Base-by-base conservation (phyloP, 2,113 vertebrate genomes). In the Rhinichthys klamathensis region DNA sequence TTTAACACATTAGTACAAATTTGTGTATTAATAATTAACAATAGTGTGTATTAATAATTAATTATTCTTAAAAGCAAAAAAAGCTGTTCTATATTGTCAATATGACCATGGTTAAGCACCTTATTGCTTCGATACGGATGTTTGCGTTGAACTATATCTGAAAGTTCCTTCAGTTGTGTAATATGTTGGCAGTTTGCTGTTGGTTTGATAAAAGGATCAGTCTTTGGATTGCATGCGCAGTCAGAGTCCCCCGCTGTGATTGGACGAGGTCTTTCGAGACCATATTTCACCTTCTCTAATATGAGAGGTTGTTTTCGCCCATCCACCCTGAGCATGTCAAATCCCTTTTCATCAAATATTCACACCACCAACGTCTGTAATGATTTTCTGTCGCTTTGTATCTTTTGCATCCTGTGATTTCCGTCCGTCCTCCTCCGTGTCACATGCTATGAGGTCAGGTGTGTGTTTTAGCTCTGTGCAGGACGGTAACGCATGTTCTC, bases 351-450 rank as follows among this genome's bases (percentile, higher is more conserved):
- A 86, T 88, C 65, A 88, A 88, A 86, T 75, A 83, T 86, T 88
- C 87, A 88, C 76, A 80, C 58, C 60, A 75, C 82, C 77, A 54
- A 80, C 79, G 58, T 51, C 87, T 54, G 46, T 80, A 86, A 88
- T 83, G 87, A 88, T 88, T 88, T 88, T 23, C 87, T 88, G 87
- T 88, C 84, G 49, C 67, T 76, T 86, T 83, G 80, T 3, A 77
- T 86, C 81, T 85, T n/a, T 70, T 78, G 35, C 49, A 61, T 41
- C 25, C 79, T 56, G 65, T 80, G 78, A 51, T 80, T 76, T 84
- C 15, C 60, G 80, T 85, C n/a, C 67, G 60, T 88, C 85, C 80
- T 83, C 76, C 21, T 86, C 44, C 51, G 70, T 63, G 69, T 72
- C 80, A 86, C 30, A 80, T 80, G 56, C 75, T 58, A 38, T 86